Evolutionary conservation across 2,113 vertebrate species (phyloP).

Genomic region (Rallus limicola): DNA sequence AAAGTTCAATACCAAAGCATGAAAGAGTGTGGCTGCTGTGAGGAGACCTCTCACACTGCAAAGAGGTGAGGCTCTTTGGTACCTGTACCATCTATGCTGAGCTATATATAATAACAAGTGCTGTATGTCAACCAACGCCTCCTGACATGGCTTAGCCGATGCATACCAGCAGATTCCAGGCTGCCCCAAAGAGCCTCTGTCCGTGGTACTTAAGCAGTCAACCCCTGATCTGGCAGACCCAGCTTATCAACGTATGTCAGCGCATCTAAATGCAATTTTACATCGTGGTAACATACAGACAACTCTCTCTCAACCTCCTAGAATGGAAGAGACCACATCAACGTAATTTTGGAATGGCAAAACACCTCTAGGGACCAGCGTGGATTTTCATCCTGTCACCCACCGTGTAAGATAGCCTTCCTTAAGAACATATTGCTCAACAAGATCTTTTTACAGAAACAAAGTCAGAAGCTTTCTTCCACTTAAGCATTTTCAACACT

Average conservation of each 20-base stretch:
- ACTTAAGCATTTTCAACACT: neutral
- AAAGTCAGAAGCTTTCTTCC: neutral
- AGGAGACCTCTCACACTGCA: neutral
- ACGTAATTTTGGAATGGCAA: neutral
- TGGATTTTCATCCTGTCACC: neutral
- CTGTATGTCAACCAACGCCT: neutral
- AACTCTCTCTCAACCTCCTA: neutral
- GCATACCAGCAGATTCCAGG: accelerated
- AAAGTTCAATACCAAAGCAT: neutral
- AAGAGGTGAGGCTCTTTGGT: neutral
- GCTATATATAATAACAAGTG: neutral
- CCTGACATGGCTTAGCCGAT: neutral
- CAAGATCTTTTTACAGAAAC: neutral
- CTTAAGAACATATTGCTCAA: neutral
- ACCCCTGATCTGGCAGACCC: neutral
- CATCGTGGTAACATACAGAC: accelerated
- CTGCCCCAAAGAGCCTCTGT: neutral
- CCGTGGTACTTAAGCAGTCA: slow-evolving; percentile 13
- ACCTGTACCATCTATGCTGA: neutral
- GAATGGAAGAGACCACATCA: accelerated
- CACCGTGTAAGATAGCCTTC: neutral
- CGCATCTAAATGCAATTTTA: neutral
- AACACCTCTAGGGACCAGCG: neutral
- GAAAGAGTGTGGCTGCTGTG: neutral
- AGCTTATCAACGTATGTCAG: accelerated